Conservation (phyloP, 2,888 invertebrate genomes). For the Epistrophe grossulariae region DNA sequence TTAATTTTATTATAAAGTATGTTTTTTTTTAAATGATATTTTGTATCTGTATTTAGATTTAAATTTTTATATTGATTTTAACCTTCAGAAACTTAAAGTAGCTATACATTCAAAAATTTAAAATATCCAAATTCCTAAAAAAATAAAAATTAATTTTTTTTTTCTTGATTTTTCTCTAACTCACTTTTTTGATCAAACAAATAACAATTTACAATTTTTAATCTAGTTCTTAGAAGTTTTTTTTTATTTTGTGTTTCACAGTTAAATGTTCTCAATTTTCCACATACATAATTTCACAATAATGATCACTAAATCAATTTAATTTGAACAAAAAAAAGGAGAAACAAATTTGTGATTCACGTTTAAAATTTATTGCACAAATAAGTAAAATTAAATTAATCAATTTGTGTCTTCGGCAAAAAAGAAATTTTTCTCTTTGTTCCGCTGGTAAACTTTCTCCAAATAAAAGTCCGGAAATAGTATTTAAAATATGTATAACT, state of each 20-base stretch:
- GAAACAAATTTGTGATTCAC: background rate
- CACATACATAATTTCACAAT: background rate
- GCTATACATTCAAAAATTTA: no score
- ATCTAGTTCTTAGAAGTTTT: background rate
- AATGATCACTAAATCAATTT: background rate
- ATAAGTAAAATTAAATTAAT: background rate
- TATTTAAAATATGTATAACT: conserved; percentile 1
- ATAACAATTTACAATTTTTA: no score
- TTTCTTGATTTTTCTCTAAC: no score
- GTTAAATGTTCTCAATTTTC: background rate
- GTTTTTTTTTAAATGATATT: conserved; percentile 23
- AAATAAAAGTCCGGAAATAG: conserved; percentile 51
- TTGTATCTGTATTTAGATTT: no score
- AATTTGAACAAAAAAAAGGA: background rate
- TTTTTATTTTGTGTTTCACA: background rate
- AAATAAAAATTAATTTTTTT: no score
- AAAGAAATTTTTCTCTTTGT: conserved; percentile 15
- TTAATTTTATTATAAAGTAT: no score
- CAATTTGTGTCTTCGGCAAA: background rate
- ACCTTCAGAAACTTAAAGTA: no score
- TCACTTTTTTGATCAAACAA: no score
- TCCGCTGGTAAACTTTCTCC: conserved; percentile 50
- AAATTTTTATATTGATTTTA: no score
- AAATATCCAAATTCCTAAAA: no score
- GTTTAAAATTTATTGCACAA: background rate